phyloP scores from a whole-genome alignment of 2,888 invertebrate genomes.

The Plagodis dolabraria region DNA sequence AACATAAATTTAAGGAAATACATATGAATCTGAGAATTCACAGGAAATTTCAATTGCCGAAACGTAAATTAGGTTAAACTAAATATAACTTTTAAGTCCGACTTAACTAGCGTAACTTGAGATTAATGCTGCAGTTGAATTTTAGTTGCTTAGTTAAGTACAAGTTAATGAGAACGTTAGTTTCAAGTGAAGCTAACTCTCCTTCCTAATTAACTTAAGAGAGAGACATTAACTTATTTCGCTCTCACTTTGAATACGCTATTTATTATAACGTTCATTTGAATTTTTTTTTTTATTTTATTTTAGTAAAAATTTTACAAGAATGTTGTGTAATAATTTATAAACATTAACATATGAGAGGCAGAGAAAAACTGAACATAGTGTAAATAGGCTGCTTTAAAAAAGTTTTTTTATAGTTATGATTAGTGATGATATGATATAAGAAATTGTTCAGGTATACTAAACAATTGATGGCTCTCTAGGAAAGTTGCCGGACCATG shows the following conservation, averaged over 20 bases:
- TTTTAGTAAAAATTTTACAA: background rate
- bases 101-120: conserved; percentile 19
- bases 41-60: no score
- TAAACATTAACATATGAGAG: no score
- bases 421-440: no score
- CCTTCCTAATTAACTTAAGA: conserved; percentile 19
- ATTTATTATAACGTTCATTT: background rate
- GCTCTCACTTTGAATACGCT: conserved; percentile 5
- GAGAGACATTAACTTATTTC: conserved; percentile 1
- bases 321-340: no score
- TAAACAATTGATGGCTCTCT: no score
- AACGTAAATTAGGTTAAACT: conserved; percentile 1
- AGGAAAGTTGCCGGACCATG: no score
- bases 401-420: no score
- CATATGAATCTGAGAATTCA: no score
- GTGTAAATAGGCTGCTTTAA: no score
- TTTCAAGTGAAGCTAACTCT: conserved; percentile 18
- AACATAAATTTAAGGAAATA: no score
- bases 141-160: conserved; percentile 23
- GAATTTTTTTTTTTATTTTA: background rate
- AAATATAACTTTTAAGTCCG: conserved; percentile 8
- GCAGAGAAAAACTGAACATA: no score
- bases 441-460: no score
- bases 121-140: conserved; percentile 18
- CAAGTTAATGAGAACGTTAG: conserved; percentile 23